A percentile compares a stretch with the other conserved stretches of the same genome.
Conservation (phyloP, 1,140 invertebrate genomes). For the Ridgeia piscesae region DNA sequence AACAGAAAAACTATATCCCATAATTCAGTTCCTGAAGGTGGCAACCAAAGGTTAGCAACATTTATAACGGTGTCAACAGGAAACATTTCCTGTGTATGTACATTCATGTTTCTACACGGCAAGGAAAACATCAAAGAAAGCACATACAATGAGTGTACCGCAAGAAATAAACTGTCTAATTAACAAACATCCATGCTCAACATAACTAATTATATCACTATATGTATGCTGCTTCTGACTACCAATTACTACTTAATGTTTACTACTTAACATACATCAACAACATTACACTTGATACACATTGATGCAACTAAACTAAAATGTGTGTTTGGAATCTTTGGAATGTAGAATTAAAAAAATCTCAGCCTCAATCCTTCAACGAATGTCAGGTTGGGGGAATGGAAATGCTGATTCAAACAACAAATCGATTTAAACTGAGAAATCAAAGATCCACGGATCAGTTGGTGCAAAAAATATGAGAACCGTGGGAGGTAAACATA, state of each 20-base stretch:
- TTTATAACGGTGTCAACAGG: too few species aligned
- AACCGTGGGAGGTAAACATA: too few species aligned
- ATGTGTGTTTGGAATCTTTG: not conserved
- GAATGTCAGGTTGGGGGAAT: not conserved
- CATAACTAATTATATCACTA: not conserved
- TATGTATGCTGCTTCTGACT: not conserved
- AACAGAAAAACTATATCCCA: too few species aligned
- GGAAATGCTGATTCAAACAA: not conserved
- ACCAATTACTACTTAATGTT: not conserved
- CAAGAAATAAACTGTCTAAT: not conserved
- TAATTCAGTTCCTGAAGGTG: too few species aligned
- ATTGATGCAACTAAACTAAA: not conserved
- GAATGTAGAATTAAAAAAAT: not conserved
- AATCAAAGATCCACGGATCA: not conserved
- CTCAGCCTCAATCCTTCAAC: not conserved
- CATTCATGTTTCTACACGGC: not conserved
- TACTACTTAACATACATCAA: not conserved
- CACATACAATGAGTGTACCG: not conserved
- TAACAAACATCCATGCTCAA: not conserved
- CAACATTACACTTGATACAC: not conserved
- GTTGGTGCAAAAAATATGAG: too few species aligned
- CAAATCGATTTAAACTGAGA: not conserved
- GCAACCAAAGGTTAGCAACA: too few species aligned
- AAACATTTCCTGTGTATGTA: not conserved
- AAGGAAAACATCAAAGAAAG: too few species aligned